Evolutionary conservation across 2,113 vertebrate genomes (phyloP).

Genomic region (Pycnonotus jocosus): DNA sequence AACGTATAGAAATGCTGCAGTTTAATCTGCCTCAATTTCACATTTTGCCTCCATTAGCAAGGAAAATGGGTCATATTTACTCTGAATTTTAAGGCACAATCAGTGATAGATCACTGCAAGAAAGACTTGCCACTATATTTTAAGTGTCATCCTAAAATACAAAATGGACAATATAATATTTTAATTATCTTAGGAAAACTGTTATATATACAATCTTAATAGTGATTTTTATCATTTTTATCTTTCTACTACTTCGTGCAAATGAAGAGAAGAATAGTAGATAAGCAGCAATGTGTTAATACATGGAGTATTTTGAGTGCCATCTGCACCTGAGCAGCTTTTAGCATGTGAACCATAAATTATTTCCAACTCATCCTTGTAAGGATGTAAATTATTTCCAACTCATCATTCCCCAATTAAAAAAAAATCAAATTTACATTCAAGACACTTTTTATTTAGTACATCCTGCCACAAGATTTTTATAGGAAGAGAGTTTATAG

Average conservation of each 20-base stretch:
- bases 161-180: fast-evolving
- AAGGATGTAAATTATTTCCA: no score
- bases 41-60: neutral
- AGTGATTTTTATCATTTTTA: neutral
- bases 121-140: neutral
- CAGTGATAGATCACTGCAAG: neutral
- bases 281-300: neutral
- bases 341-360: neutral
- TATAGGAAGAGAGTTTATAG: neutral
- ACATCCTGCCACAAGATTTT: neutral
- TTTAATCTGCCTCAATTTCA: neutral
- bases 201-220: neutral
- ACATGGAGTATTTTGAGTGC: neutral
- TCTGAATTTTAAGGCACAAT: neutral
- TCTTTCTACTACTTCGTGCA: neutral
- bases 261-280: neutral
- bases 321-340: neutral
- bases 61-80: neutral
- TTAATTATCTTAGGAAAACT: neutral
- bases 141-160: neutral
- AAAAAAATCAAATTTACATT: neutral
- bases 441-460: neutral
- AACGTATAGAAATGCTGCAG: neutral
- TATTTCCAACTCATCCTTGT: neutral
- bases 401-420: fast-evolving